Evolutionary conservation across 2,888 invertebrate species (phyloP).

Genomic region (Nephrotoma appendiculata): DNA sequence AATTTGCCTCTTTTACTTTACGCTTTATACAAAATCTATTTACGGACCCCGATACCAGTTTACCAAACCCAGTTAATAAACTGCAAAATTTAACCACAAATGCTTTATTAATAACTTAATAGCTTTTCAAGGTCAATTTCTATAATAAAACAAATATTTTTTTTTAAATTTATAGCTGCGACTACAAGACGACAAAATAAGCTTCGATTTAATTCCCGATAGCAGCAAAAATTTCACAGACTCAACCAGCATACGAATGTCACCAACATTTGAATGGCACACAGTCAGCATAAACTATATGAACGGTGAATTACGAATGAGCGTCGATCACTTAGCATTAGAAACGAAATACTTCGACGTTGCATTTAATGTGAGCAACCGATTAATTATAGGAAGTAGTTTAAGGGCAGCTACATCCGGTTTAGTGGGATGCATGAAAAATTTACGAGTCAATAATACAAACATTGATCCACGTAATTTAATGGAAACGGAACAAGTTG

Average conservation of each 20-base stretch:
- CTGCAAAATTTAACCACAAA: no score
- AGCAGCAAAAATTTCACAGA: constrained; percentile 62
- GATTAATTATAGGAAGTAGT: constrained; percentile 67
- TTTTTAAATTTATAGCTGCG: constrained; percentile 43
- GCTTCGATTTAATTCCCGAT: constrained; percentile 67
- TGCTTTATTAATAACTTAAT: no score
- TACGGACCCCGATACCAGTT: no score
- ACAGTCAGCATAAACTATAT: constrained; percentile 64
- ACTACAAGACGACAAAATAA: constrained; percentile 69
- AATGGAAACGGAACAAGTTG: constrained; percentile 66
- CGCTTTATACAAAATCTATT: no score
- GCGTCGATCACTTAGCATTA: constrained; percentile 61
- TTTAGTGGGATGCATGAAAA: constrained; percentile 82
- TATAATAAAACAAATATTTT: background rate
- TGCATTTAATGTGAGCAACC: constrained; percentile 52
- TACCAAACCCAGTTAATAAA: no score
- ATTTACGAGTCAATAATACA: constrained; percentile 69
- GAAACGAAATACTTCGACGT: constrained; percentile 50
- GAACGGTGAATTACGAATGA: constrained; percentile 55
- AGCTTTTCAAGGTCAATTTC: no score
- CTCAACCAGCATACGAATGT: constrained; percentile 66
- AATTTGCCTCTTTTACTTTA: no score
- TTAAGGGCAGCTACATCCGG: constrained; percentile 57
- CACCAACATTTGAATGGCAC: constrained; percentile 46
- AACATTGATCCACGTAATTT: constrained; percentile 68